Conservation (phyloP, 2,888 invertebrate genomes). For the Drosophila anomalata region DNA sequence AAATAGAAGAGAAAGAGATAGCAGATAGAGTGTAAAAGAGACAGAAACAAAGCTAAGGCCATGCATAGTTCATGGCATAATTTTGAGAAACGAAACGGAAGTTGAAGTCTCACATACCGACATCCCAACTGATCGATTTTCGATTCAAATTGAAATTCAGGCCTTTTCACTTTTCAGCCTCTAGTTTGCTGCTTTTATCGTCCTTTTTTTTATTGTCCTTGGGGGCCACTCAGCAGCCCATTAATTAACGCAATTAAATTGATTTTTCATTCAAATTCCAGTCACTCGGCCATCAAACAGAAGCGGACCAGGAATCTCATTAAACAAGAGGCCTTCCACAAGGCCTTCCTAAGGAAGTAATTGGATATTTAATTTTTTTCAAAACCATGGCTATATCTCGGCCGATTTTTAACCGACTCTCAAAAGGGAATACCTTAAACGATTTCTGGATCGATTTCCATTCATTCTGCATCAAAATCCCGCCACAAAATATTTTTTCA, state of each 20-base stretch:
- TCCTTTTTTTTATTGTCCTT: not conserved
- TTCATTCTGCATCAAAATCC: no score
- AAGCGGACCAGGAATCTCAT: no score
- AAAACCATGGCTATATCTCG: no score
- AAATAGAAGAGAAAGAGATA: no score
- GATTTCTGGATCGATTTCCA: no score
- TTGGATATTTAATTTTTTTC: no score
- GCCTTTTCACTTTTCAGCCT: constrained; percentile 56
- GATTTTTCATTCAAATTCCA: constrained; percentile 70
- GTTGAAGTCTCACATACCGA: constrained; percentile 35
- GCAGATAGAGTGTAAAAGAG: not conserved
- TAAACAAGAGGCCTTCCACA: no score
- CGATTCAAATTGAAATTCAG: constrained; percentile 77
- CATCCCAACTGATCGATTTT: constrained; percentile 68
- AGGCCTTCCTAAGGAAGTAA: no score
- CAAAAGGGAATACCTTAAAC: no score
- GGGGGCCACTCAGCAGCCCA: constrained; percentile 31
- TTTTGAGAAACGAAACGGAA: constrained; percentile 62
- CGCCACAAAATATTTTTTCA: no score
- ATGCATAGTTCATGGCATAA: constrained; percentile 66
- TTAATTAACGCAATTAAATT: constrained; percentile 75
- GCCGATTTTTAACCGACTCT: no score
- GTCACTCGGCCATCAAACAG: no score
- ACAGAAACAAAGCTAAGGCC: constrained; percentile 12
- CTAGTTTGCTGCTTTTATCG: not conserved